Percentiles rank a stretch among this genome's conserved stretches.
Conservation (phyloP, 1,140 invertebrate genomes). For the Eubasilissa regina region DNA sequence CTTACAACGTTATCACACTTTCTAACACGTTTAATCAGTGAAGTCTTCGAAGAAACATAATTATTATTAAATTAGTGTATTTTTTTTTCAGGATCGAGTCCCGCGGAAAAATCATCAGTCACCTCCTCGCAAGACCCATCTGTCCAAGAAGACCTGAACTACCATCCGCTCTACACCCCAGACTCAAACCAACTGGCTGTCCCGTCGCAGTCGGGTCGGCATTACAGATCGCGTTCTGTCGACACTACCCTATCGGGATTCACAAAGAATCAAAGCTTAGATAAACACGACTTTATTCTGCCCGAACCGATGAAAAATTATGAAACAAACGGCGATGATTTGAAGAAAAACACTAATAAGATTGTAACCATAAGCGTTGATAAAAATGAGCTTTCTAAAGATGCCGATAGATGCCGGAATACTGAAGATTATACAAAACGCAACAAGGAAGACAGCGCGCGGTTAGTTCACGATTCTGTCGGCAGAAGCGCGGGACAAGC, state of each 20-base stretch:
- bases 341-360: not conserved
- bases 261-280: conserved; percentile 55
- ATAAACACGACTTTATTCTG: conserved; percentile 10
- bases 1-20: no score
- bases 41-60: no score
- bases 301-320: conserved; percentile 24
- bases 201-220: conserved; percentile 64
- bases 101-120: conserved; percentile 66
- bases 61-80: no score
- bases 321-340: not conserved
- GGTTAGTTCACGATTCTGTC: conserved; percentile 4
- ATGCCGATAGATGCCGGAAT: not conserved
- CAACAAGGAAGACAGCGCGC: not conserved
- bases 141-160: conserved; percentile 60
- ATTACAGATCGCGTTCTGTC: conserved; percentile 68
- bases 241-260: conserved; percentile 66
- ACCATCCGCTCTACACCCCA: conserved; percentile 62
- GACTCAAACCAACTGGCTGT: conserved; percentile 66
- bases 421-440: not conserved
- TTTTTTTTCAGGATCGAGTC: conserved; percentile 66
- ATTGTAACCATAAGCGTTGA: conserved; percentile 60
- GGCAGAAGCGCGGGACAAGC: not conserved
- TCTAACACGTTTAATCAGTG: no score
- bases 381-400: conserved; percentile 63
- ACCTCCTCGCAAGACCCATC: conserved; percentile 67